Conservation (phyloP, 2,113 vertebrate genomes). For the Dryoscopus gambensis region DNA sequence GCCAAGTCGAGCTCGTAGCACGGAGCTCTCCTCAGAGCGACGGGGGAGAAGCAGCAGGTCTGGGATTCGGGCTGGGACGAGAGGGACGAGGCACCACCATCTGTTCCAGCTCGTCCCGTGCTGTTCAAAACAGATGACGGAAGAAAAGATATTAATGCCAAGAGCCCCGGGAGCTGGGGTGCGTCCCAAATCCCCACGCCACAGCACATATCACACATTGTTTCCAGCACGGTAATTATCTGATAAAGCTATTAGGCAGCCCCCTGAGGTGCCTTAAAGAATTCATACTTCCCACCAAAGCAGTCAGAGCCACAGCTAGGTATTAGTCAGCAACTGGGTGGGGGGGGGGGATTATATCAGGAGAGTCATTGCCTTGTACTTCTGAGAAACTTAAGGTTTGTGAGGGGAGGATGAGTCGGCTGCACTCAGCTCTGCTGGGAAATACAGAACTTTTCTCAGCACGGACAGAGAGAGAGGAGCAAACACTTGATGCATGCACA, state of each 20-base stretch:
- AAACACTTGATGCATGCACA: accelerated
- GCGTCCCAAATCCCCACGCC: not conserved
- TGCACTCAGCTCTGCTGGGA: not conserved
- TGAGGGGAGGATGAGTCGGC: not conserved
- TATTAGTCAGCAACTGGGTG: not conserved
- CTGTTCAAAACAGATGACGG: not conserved
- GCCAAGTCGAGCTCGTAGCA: not conserved
- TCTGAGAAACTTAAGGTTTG: not conserved
- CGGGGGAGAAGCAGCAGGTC: not conserved
- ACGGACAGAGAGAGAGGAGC: no score
- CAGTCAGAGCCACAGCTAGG: not conserved
- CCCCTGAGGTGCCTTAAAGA: not conserved
- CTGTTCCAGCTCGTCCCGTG: not conserved
- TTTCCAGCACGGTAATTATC: slow-evolving; percentile 50
- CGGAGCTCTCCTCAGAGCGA: not conserved
- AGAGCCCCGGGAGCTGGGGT: not conserved
- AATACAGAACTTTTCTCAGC: not conserved
- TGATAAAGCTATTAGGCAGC: slow-evolving; percentile 3
- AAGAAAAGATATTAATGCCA: not conserved
- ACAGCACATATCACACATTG: not conserved
- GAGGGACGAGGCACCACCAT: not conserved
- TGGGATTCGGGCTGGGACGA: not conserved
- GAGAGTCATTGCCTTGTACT: not conserved
- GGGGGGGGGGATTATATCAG: accelerated
- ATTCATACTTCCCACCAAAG: not conserved